Evolutionary conservation across 2,888 invertebrate genomes (phyloP), one percentile per base, ranked within the genome.

Genomic region (Notodonta ziczac): DNA sequence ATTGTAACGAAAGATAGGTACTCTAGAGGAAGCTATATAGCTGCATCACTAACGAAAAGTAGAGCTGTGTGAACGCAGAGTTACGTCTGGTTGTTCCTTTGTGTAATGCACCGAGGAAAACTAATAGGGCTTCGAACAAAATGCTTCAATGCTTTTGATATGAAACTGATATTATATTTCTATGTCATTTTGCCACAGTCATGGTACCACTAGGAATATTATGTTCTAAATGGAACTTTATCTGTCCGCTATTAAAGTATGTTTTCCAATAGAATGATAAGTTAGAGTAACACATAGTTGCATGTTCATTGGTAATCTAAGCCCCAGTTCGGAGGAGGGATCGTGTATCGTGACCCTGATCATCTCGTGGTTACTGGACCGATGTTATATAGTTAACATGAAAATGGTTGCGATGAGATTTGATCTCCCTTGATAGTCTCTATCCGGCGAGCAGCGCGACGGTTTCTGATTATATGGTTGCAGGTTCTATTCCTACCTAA

Each of bases 281-380:
- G 13, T 32, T 32, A 16, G 16, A 5, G 6, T 52, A 52, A 24
- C 52, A 32, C 10, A 12, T 52, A 32, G 32, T 24, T 12, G 52
- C 12, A 4, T 52, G 32, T 52, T 52, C 24, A 5, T 2, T 13
- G 32, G 54, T 54, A 39, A 54, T 2, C 13, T n/a, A 54, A 14
- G n/a, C 39, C 39, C n/a, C 24, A 13, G 32, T 52, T 39, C 39
- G n/a, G 54, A 14, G 32, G 54, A 54, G 39, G 39, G 39, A 54
- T 54, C 54, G 24, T 16, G 53, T 54, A 14, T 39, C 54, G 54
- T 14, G 39, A 24, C 39, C 54, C 13, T 14, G 54, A 39, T 35
- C 54, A n/a, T 35, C 39, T 14, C 54, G 54, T 32, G 52, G 54
- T 39, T n/a, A 54, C 54, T 39, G 54, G 54, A 54, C 54, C 54